Conservation (phyloP, 2,888 invertebrate species). For the Psylliodes chrysocephalus region DNA sequence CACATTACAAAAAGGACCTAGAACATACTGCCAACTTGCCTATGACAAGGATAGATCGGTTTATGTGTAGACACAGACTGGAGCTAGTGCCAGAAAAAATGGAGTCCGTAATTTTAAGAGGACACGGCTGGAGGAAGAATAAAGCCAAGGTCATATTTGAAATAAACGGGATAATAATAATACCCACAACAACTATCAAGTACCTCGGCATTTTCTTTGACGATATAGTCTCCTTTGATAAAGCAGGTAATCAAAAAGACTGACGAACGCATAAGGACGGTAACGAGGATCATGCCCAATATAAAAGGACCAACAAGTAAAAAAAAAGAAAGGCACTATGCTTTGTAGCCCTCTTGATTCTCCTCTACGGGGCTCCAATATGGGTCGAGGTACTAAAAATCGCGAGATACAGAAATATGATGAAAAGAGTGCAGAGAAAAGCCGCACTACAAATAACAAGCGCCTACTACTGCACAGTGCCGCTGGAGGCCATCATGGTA, state of each 20-base stretch:
- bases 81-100: background rate
- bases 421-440: constrained; percentile 8
- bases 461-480: constrained; percentile 20
- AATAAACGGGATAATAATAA: background rate
- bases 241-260: background rate
- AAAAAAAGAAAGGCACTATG: background rate
- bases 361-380: constrained; percentile 16
- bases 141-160: background rate
- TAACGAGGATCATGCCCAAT: constrained; percentile 1
- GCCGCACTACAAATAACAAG: background rate
- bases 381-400: constrained; percentile 11
- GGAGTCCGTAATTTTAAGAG: background rate
- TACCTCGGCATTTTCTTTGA: background rate
- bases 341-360: background rate
- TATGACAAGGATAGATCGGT: background rate
- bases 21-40: background rate
- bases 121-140: background rate
- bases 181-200: background rate
- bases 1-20: background rate
- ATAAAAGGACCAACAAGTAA: background rate
- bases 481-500: constrained; percentile 6
- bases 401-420: background rate
- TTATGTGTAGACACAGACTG: background rate
- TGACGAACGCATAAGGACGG: background rate
- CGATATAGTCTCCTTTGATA: background rate